These are phyloP conservation scores for Bombus vancouverensis DNA, from an alignment of 1,140 invertebrate species.

Conservation along the genomic window DNA sequence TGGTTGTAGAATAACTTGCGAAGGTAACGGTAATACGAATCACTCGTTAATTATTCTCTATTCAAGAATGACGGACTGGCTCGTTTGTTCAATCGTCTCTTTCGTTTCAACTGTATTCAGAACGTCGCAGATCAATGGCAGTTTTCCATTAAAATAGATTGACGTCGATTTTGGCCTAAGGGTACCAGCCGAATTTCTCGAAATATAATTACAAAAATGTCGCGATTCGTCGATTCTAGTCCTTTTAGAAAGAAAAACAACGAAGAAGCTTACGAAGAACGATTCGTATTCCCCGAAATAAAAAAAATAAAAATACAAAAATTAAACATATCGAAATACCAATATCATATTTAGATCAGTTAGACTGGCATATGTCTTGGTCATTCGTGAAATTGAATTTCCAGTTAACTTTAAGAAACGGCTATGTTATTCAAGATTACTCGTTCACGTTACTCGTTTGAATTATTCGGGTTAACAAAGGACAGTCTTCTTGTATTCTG, in stretches of 20 bases:
- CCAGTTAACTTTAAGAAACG: background rate
- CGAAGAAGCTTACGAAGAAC: no score
- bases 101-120: constrained; percentile 4
- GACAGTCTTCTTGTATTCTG: background rate
- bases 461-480: background rate
- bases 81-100: background rate
- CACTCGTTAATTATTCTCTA: background rate
- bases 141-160: background rate
- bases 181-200: background rate
- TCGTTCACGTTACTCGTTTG: background rate
- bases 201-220: background rate
- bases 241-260: no score
- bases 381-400: background rate
- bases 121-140: background rate
- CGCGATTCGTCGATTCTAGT: background rate
- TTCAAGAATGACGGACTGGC: background rate
- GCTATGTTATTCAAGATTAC: background rate
- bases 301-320: background rate
- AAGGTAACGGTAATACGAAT: background rate
- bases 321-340: background rate
- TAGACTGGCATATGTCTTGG: background rate
- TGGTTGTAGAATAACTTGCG: background rate
- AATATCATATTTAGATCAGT: background rate
- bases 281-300: no score
- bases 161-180: background rate